Percentiles rank a stretch among this genome's conserved stretches.
phyloP scores from a whole-genome alignment of 1,140 invertebrate species.

The Ostrea edulis region DNA sequence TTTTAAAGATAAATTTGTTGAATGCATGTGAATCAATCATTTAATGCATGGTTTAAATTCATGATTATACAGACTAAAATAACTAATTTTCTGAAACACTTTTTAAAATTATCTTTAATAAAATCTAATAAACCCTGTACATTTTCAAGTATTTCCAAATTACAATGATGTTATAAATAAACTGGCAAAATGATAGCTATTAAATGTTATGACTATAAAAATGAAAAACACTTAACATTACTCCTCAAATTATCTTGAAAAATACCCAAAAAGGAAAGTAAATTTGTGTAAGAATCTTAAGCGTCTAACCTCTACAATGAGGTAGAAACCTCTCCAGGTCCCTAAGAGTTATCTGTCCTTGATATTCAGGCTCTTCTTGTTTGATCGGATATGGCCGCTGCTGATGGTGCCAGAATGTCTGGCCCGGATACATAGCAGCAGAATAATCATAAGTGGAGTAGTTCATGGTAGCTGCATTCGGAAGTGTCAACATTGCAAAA shows the following conservation, averaged over 20 bases:
- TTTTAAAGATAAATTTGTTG: too few species aligned
- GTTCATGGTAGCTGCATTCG: slow-evolving; percentile 12
- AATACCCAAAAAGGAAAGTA: neutral
- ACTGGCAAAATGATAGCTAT: neutral
- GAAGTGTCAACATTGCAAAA: neutral
- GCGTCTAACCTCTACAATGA: slow-evolving; percentile 17
- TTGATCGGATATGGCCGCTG: slow-evolving; percentile 8
- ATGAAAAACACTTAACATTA: neutral
- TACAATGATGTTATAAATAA: too few species aligned
- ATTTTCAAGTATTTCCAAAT: too few species aligned
- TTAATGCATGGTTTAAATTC: too few species aligned
- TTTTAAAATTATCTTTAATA: too few species aligned
- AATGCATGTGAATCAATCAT: too few species aligned
- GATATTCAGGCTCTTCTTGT: slow-evolving; percentile 29
- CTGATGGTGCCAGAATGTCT: slow-evolving; percentile 15
- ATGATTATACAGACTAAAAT: too few species aligned
- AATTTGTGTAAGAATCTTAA: neutral
- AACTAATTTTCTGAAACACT: too few species aligned
- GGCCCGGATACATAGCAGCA: slow-evolving; percentile 5
- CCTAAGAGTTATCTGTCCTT: slow-evolving; percentile 36
- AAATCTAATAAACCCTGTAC: too few species aligned
- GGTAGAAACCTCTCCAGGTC: slow-evolving; percentile 21
- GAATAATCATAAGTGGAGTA: slow-evolving; percentile 9
- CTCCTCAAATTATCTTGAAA: neutral
- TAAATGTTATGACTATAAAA: neutral